Conservation (phyloP, 37 sponge, comb jelly and placozoan species). For the Crambe crambe region DNA sequence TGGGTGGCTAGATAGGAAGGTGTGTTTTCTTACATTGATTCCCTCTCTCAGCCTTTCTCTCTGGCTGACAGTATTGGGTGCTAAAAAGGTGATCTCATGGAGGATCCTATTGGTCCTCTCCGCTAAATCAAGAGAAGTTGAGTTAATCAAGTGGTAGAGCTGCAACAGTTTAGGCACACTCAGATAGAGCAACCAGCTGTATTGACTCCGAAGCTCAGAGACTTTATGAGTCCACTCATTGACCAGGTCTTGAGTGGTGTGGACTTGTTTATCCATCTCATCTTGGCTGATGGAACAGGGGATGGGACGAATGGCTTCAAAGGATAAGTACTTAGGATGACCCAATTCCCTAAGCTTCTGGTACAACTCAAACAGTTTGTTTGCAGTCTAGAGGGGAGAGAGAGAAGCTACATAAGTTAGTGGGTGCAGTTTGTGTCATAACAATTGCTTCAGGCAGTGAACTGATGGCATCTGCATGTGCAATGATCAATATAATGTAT, state of each 20-base stretch:
- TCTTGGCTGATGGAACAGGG: constrained; percentile 13
- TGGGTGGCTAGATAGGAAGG: neutral
- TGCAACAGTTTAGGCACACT: constrained; percentile 54
- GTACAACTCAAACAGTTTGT: constrained; percentile 55
- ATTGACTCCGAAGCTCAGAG: constrained; percentile 32
- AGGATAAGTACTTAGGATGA: constrained; percentile 48
- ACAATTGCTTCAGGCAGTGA: constrained; percentile 10
- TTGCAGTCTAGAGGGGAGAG: constrained; percentile 31
- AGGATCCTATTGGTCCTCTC: neutral
- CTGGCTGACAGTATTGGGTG: constrained; percentile 8
- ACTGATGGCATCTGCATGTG: constrained; percentile 2
- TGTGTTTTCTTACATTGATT: neutral
- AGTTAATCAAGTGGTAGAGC: constrained; percentile 26
- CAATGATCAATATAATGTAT: constrained; percentile 12
- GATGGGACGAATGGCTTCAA: neutral
- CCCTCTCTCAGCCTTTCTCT: neutral
- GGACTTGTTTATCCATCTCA: constrained; percentile 18
- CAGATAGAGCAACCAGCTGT: constrained; percentile 64
- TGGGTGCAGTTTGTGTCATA: no score
- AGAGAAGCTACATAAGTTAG: neutral
- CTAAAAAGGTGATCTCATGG: constrained; percentile 49
- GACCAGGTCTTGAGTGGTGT: constrained; percentile 21
- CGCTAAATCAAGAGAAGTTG: neutral
- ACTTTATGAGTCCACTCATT: constrained; percentile 52
- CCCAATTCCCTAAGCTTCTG: constrained; percentile 54